These are phyloP conservation scores for Drosophila ezoana DNA, from an alignment of 2,888 invertebrate species.

Conservation along the genomic window DNA sequence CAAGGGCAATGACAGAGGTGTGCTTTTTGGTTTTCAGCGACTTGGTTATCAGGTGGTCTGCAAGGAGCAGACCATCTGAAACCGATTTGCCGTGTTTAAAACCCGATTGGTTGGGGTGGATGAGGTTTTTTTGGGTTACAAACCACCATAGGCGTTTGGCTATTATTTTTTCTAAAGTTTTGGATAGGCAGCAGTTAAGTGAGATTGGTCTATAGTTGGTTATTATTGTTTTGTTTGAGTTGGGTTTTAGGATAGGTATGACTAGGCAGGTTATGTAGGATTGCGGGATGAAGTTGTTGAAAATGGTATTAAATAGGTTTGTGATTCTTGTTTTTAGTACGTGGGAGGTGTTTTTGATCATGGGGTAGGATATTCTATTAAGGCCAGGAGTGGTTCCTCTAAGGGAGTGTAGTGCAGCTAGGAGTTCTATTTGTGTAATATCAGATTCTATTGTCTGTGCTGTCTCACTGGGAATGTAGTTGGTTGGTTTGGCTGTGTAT, in stretches of 20 bases:
- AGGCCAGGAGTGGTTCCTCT: conserved; percentile 4
- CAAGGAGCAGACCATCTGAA: conserved; percentile 23
- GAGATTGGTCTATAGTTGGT: conserved; percentile 36
- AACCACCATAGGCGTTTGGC: conserved; percentile 1
- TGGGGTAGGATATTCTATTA: conserved; percentile 35
- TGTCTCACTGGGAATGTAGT: conserved; percentile 5
- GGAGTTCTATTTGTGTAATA: conserved; percentile 13
- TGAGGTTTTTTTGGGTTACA: not conserved
- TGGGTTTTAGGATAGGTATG: conserved; percentile 23
- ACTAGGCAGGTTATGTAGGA: too few relatives aligned
- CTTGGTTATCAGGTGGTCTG: conserved; percentile 7
- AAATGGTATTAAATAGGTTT: conserved; percentile 18
- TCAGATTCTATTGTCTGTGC: conserved; percentile 19
- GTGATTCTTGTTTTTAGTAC: conserved; percentile 12
- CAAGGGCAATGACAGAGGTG: conserved; percentile 12
- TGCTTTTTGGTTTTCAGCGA: conserved; percentile 3
- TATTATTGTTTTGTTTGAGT: conserved; percentile 24
- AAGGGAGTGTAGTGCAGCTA: conserved; percentile 10
- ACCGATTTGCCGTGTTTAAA: conserved; percentile 20
- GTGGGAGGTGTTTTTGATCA: conserved; percentile 30
- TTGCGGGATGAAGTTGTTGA: too few relatives aligned
- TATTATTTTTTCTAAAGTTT: not conserved
- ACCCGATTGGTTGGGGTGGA: not conserved
- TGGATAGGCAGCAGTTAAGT: not conserved
- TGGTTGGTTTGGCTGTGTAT: conserved; percentile 4